Base-by-base conservation (phyloP, 2,888 invertebrate species). In the Thymelicus lineola region DNA sequence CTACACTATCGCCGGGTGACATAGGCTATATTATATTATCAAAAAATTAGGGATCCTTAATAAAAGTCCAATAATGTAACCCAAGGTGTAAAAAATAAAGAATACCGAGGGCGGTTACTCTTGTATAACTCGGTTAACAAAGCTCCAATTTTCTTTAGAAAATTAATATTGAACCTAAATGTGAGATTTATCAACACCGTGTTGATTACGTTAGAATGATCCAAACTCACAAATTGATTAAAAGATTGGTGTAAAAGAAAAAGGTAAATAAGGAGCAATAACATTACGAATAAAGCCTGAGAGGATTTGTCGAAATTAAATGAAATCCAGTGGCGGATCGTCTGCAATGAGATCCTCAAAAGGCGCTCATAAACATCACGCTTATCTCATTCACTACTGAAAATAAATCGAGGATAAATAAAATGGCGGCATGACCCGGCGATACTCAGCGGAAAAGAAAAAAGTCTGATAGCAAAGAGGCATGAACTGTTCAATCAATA, bases 361-460 rank as follows among this genome's bases (percentile, higher is more conserved):
- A 68, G 68, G 14, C 61, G n/a, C 45, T 35, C 46, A 63, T 69
- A 69, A 69, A 59, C 58, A 59, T 69, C n/a, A 36, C 48, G 58
- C 63, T 69, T 69, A 70, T 70, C 67, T 67, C 67, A 46, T 66
- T 67, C 70, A 55, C 65, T 70, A 69, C 63, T 72, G 69, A 73
- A 72, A 71, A 73, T 71, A 71, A 73, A 73, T 72, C 67, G 69
- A 66, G 50, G 61, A 72, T 72, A 72, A 72, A 71, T 74, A 74
- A 74, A 71, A 71, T 68, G 70, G 72, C 66, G 59, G 70, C 57
- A 70, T 69, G 74, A 70, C 71, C 74, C 72, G 48, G 46, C 68
- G 55, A 71, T 66, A 70, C 57, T 72, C 69, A 61, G 63, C 68
- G 66, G 66, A 48, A 61, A 74, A 66, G 72, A 72, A 73, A 68